Evolutionary conservation across 2,113 vertebrate species (phyloP).

Genomic region (Forbesichthys papilliferus): DNA sequence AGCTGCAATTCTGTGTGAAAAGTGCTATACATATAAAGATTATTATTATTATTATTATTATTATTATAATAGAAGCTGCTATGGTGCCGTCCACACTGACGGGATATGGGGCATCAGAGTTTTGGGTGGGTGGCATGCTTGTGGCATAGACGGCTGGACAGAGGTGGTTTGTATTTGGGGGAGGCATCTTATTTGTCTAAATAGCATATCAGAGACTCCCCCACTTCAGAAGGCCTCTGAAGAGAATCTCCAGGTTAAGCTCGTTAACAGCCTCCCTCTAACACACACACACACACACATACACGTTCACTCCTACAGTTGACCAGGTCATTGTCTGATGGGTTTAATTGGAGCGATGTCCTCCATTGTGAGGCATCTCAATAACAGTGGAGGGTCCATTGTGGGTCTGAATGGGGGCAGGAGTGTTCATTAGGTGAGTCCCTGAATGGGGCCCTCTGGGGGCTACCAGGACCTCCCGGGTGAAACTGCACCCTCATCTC

Average conservation of each 20-base stretch:
- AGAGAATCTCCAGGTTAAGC: constrained; percentile 17
- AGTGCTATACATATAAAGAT: too few relatives aligned
- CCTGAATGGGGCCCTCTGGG: constrained; percentile 77
- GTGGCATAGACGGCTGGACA: too few relatives aligned
- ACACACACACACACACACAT: constrained; percentile 55
- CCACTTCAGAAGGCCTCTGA: not conserved
- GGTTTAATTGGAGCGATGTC: constrained; percentile 84
- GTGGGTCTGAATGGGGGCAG: constrained; percentile 80
- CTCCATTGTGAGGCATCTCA: constrained; percentile 76
- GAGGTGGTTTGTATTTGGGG: too few relatives aligned
- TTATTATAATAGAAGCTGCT: too few relatives aligned
- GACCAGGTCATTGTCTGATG: constrained; percentile 75
- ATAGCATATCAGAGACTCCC: too few relatives aligned
- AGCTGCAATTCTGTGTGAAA: too few relatives aligned
- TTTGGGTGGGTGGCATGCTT: too few relatives aligned
- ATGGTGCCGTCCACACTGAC: too few relatives aligned
- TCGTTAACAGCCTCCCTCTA: constrained; percentile 11
- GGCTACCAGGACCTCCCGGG: constrained; percentile 60
- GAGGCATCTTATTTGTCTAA: not conserved
- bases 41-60: too few relatives aligned
- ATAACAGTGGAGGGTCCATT: constrained; percentile 80
- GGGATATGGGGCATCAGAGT: too few relatives aligned
- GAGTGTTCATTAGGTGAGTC: constrained; percentile 84
- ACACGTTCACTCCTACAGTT: constrained; percentile 72
- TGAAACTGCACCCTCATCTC: constrained; percentile 56